phyloP scores from a whole-genome alignment of 1,140 invertebrate species.

The Schlechtendalia chinensis region DNA sequence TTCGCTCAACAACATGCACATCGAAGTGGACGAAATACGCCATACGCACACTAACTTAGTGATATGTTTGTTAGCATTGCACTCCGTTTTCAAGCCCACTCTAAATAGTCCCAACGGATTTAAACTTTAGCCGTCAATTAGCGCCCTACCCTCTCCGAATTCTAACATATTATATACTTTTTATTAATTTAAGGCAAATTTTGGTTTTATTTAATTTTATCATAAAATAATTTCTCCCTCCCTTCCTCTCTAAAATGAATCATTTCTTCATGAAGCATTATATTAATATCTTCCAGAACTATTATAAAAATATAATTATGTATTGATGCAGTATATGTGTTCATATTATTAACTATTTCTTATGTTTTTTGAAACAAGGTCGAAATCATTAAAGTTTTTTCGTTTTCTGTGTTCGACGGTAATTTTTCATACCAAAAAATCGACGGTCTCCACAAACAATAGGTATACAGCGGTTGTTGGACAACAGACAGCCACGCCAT shows the following conservation, averaged over 20 bases:
- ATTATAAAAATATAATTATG: too few species aligned
- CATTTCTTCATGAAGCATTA: too few species aligned
- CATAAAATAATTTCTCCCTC: background rate
- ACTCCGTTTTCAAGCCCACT: slow-evolving; percentile 27
- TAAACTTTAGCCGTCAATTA: slow-evolving; percentile 20
- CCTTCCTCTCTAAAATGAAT: too few species aligned
- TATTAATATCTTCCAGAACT: too few species aligned
- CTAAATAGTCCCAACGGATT: slow-evolving; percentile 27
- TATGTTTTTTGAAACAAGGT: background rate
- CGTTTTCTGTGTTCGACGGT: background rate
- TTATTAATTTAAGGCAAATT: slow-evolving; percentile 17
- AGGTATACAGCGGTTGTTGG: slow-evolving; percentile 18
- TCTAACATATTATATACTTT: background rate
- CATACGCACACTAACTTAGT: background rate
- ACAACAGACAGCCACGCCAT: slow-evolving; percentile 8
- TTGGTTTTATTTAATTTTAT: background rate
- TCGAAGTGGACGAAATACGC: background rate
- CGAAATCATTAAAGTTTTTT: slow-evolving; percentile 24
- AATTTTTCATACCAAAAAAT: slow-evolving; percentile 32
- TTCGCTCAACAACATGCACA: slow-evolving; percentile 14
- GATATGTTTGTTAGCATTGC: slow-evolving; percentile 39
- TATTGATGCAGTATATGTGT: background rate
- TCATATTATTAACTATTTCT: background rate
- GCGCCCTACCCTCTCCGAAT: background rate
- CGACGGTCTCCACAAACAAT: background rate